phyloP scores from a whole-genome alignment of 1,140 invertebrate species.

The Chironomus striatipennis region DNA sequence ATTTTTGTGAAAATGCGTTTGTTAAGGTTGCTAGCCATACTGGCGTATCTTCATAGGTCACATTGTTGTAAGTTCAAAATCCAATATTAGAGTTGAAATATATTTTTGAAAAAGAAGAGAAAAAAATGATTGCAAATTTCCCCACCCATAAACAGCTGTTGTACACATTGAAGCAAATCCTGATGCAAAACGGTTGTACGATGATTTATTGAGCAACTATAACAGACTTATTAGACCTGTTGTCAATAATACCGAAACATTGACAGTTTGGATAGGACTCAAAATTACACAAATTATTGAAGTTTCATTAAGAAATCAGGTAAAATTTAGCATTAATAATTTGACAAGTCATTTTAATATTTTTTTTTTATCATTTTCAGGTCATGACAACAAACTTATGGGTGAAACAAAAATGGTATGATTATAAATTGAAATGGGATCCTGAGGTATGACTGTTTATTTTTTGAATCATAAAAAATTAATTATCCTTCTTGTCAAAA shows the following conservation, averaged over 20 bases:
- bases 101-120: constrained; percentile 32
- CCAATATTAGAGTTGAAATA: too few species aligned
- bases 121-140: neutral
- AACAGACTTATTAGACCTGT: constrained; percentile 94
- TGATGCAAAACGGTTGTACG: constrained; percentile 83
- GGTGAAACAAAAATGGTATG: constrained; percentile 94
- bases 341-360: neutral
- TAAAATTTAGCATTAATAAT: constrained; percentile 35
- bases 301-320: constrained; percentile 89
- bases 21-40: neutral
- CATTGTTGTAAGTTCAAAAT: neutral
- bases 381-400: constrained; percentile 88
- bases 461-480: neutral
- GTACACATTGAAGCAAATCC: constrained; percentile 71
- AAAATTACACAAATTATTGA: constrained; percentile 94
- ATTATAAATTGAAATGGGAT: constrained; percentile 89
- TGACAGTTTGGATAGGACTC: constrained; percentile 84
- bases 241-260: constrained; percentile 83
- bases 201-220: constrained; percentile 90
- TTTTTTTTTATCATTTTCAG: neutral
- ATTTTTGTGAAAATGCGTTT: neutral
- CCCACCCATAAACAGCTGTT: constrained; percentile 31
- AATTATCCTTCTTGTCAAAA: neutral
- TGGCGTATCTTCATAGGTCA: neutral
- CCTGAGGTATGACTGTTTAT: constrained; percentile 46